phyloP scores from a whole-genome alignment of 2,888 invertebrate species.

The Thymelicus acteon region DNA sequence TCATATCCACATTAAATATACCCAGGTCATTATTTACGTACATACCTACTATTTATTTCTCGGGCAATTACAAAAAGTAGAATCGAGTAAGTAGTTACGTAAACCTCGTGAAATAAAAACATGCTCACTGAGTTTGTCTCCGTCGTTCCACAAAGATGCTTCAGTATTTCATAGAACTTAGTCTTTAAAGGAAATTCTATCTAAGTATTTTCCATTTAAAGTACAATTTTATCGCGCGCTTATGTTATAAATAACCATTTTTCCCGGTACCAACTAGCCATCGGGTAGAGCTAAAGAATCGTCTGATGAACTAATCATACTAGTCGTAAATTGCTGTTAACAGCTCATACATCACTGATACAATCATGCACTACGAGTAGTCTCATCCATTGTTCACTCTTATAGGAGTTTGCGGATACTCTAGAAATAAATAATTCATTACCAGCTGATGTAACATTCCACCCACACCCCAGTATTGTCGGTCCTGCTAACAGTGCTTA shows the following conservation, averaged over 20 bases:
- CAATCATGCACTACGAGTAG: conserved; percentile 61
- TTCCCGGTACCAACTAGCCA: neutral
- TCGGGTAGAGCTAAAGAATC: neutral
- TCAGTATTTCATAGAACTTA: too few species aligned
- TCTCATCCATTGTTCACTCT: conserved; percentile 70
- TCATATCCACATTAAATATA: too few species aligned
- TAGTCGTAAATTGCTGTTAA: conserved; percentile 61
- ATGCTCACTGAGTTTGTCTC: too few species aligned
- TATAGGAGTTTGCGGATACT: conserved; percentile 60
- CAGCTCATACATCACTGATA: conserved; percentile 62
- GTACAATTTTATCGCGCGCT: neutral
- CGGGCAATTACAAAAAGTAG: too few species aligned
- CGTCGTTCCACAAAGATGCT: too few species aligned
- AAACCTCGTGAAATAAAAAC: too few species aligned
- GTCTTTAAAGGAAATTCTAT: too few species aligned
- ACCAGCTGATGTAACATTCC: conserved; percentile 46
- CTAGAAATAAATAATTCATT: conserved; percentile 68
- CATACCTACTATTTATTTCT: too few species aligned
- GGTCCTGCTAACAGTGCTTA: neutral
- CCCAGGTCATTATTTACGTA: too few species aligned
- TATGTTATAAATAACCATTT: neutral
- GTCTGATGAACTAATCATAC: conserved; percentile 38
- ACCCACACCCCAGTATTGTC: conserved; percentile 33
- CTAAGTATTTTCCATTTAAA: too few species aligned
- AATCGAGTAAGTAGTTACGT: too few species aligned